These are phyloP conservation scores for Varecia variegata DNA, from an alignment of 2,797 vertebrate genomes.

Conservation along the genomic window DNA sequence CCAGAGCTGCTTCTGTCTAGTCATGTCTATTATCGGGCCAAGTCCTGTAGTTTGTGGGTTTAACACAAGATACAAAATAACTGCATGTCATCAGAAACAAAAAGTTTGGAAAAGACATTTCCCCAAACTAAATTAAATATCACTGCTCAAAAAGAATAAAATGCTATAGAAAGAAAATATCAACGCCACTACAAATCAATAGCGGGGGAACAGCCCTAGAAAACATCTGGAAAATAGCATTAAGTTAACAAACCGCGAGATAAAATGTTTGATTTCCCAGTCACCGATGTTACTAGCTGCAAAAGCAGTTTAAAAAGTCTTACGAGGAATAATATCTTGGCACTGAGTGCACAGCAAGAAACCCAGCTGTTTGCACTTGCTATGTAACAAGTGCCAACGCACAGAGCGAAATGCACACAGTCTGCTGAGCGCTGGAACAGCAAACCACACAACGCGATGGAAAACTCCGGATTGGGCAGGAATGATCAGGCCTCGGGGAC, in stretches of 20 bases:
- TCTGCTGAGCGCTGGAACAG: background rate
- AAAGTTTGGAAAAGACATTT: conserved; percentile 65
- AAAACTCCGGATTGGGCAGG: background rate
- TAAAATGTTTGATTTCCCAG: conserved; percentile 67
- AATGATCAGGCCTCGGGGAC: background rate
- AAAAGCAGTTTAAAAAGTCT: conserved; percentile 65
- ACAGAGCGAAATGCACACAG: background rate
- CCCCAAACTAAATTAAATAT: conserved; percentile 63
- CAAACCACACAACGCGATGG: background rate
- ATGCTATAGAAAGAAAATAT: conserved; percentile 71
- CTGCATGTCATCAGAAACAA: conserved; percentile 51
- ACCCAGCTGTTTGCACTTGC: conserved; percentile 70
- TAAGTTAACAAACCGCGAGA: conserved; percentile 53
- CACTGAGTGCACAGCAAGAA: conserved; percentile 23
- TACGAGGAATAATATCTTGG: conserved; percentile 61
- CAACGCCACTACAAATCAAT: conserved; percentile 68
- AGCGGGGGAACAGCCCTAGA: conserved; percentile 35
- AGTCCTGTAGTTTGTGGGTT: background rate
- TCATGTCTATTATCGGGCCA: background rate
- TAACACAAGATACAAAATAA: conserved; percentile 28
- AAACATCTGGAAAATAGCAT: conserved; percentile 75
- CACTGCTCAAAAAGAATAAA: conserved; percentile 66
- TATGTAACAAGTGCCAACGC: conserved; percentile 14
- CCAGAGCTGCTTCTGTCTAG: conserved; percentile 18
- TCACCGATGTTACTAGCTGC: conserved; percentile 57